Evolutionary conservation across 2,797 vertebrate species (phyloP).

Genomic region (Anableps anableps): DNA sequence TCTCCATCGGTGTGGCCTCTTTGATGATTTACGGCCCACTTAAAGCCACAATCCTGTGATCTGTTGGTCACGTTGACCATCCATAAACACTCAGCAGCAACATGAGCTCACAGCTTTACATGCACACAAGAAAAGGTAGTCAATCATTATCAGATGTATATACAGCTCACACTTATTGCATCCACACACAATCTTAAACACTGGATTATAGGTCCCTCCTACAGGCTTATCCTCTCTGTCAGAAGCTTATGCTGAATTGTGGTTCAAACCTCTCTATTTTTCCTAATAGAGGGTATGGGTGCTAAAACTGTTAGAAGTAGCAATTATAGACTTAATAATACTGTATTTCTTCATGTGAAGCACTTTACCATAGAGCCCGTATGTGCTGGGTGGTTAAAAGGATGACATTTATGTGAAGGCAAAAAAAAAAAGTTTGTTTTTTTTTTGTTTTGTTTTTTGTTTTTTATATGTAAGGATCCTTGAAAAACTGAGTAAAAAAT

Average conservation of each 20-base stretch:
- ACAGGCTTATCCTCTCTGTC: conserved; percentile 48
- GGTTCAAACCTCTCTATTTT: conserved; percentile 74
- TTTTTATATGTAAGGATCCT: background rate
- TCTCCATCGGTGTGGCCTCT: conserved; percentile 58
- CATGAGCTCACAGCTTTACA: background rate
- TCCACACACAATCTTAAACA: conserved; percentile 14
- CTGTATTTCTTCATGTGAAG: conserved; percentile 72
- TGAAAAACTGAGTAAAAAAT: background rate
- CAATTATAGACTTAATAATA: conserved; percentile 72
- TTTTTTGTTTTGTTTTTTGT: too few relatives aligned
- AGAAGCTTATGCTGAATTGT: conserved; percentile 53
- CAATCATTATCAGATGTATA: conserved; percentile 16
- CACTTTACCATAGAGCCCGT: conserved; percentile 61
- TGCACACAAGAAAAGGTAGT: conserved; percentile 3
- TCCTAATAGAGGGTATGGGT: conserved; percentile 69
- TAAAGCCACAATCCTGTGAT: conserved; percentile 72
- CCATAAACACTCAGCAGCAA: conserved; percentile 62
- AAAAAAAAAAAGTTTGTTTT: background rate
- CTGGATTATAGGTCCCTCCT: conserved; percentile 52
- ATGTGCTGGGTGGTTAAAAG: conserved; percentile 44
- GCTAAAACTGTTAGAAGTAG: conserved; percentile 77
- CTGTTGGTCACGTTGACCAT: conserved; percentile 61
- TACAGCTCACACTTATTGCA: conserved; percentile 39
- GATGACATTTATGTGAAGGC: conserved; percentile 16
- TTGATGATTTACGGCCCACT: conserved; percentile 72